Conservation (phyloP, 2,113 vertebrate species). For the Collichthys lucidus region DNA sequence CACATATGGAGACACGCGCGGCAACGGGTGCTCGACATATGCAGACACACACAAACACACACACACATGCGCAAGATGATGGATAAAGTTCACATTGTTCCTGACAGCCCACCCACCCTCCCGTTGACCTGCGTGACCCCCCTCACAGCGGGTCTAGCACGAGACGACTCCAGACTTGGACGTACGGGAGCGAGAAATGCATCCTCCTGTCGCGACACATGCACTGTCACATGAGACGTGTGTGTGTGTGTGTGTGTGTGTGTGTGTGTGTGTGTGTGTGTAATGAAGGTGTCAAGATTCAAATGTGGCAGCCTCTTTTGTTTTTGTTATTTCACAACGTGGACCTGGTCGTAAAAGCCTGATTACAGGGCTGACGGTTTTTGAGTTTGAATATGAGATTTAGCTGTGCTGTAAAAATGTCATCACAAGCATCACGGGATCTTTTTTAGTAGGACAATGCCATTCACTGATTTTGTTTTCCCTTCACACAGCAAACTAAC, state of each 20-base stretch:
- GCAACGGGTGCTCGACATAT: neutral
- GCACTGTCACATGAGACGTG: neutral
- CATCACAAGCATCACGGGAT: neutral
- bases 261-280: neutral
- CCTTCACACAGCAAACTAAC: neutral
- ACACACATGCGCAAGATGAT: conserved; percentile 48
- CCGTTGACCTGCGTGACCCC: conserved; percentile 49
- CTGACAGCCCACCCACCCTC: conserved; percentile 54
- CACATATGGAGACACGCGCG: neutral
- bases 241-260: too few relatives aligned
- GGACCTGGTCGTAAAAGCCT: neutral
- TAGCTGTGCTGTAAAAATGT: neutral
- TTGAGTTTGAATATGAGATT: neutral
- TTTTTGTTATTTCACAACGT: conserved; percentile 12
- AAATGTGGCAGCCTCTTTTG: neutral
- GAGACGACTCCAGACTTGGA: conserved; percentile 32
- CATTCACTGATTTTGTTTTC: neutral
- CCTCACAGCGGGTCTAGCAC: conserved; percentile 21
- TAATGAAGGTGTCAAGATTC: conserved; percentile 22
- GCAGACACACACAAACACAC: neutral
- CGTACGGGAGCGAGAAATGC: conserved; percentile 20
- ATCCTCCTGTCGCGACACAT: conserved; percentile 17
- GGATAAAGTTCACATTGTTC: conserved; percentile 64
- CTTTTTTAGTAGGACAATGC: neutral
- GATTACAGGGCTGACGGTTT: neutral